Base-by-base conservation (phyloP, 1,140 invertebrate species). In the Anastrepha ludens region DNA sequence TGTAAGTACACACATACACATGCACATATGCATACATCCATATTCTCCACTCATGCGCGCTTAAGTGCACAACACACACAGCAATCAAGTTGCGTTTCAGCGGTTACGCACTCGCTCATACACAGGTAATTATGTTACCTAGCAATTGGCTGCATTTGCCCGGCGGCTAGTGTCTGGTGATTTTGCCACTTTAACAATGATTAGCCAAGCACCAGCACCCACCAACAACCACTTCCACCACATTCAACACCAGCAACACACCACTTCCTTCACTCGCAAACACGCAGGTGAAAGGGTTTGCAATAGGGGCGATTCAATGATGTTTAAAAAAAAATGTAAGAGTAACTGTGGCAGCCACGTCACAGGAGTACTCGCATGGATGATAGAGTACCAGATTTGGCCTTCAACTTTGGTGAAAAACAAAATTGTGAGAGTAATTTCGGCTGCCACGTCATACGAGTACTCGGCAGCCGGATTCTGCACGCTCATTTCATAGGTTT, bases 181-280 rank as follows among this genome's bases (percentile, higher is more conserved):
- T 11, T 55, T 11, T 55, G 41, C 41, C 13, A 74, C 41, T 74
- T 47, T 44, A 15, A 1, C 39, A 47, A 13, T 39, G 50, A 17
- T 41, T 7, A 74, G 17, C 39, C 39, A 74, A 74, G 20, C 7
- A 67, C 7, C 50, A 55, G 13, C 67, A 74, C 60, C 39, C 67
- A 74, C 39, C 41, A 17, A 41, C 67, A 47, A 15, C 41, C 60
- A 62, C 60, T 62, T 17, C 60, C 60, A n/a, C 55, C 55, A 58
- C 29, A 29, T 29, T 29, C 29, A 29, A 29, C 29, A 29, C 0
- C 29, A 29, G 29, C 29, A 29, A 29, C 29, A 29, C 29, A 67
- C 65, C 65, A 67, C 65, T 67, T 67, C 65, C 65, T 67, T 8
- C 65, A 67, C 7, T 67, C 29, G 29, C 65, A 67, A 39, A 39